phyloP scores from a whole-genome alignment of 2,888 invertebrate genomes.

The Stenoptilia bipunctidactyla region DNA sequence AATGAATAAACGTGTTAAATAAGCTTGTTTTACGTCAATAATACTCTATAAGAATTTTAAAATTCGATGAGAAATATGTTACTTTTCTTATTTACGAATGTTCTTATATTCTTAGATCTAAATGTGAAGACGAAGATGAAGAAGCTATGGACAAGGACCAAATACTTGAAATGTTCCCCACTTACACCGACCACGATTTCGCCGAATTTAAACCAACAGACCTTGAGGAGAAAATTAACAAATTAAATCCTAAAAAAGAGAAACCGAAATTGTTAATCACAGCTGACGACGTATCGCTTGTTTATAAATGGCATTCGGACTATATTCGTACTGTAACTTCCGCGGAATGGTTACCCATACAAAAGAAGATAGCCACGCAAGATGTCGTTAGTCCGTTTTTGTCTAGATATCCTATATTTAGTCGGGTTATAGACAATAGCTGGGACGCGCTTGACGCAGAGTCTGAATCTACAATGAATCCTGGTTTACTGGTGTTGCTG shows the following conservation, averaged over 20 bases:
- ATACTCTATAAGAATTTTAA: too few relatives aligned
- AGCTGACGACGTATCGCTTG: conserved; percentile 68
- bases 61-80: too few relatives aligned
- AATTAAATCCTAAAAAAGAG: conserved; percentile 21
- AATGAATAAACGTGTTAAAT: too few relatives aligned
- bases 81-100: too few relatives aligned
- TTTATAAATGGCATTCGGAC: conserved; percentile 73
- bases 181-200: conserved; percentile 77
- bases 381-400: conserved; percentile 59
- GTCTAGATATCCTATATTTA: conserved; percentile 73
- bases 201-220: conserved; percentile 71
- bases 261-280: conserved; percentile 44
- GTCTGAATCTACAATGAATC: conserved; percentile 64
- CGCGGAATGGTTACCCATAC: conserved; percentile 72
- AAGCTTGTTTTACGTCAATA: too few relatives aligned
- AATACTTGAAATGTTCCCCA: conserved; percentile 79
- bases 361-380: conserved; percentile 48
- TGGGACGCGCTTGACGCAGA: conserved; percentile 64
- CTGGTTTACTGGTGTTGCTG: conserved; percentile 71
- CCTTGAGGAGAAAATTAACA: conserved; percentile 54
- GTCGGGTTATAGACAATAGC: conserved; percentile 60
- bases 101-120: conserved; percentile 50
- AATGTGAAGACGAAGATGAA: conserved; percentile 77
- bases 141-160: conserved; percentile 76
- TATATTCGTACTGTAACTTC: conserved; percentile 70